These are phyloP conservation scores for Vesta saturnalis DNA, from an alignment of 2,888 invertebrate species.

Conservation along the genomic window DNA sequence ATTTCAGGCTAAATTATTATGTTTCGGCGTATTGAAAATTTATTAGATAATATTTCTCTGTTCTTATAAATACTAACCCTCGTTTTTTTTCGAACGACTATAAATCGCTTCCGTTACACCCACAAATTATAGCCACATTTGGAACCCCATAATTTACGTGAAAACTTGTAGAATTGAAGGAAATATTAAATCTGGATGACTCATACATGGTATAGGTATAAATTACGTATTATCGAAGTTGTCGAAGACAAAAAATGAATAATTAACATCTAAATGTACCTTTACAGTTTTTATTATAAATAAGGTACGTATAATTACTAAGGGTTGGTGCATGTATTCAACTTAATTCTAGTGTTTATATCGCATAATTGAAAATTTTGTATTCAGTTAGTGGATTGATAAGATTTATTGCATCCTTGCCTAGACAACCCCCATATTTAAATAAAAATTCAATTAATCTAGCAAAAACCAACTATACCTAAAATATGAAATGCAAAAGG, in stretches of 20 bases:
- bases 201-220: conserved; percentile 22
- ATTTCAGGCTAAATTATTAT: conserved; percentile 16
- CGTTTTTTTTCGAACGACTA: conserved; percentile 18
- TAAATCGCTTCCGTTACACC: conserved; percentile 35
- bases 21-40: conserved; percentile 22
- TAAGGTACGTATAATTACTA: neutral
- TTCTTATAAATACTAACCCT: conserved; percentile 16
- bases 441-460: neutral
- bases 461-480: too few relatives aligned
- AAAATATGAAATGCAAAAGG: too few relatives aligned
- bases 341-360: neutral
- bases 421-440: neutral
- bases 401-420: neutral
- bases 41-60: conserved; percentile 31
- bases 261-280: conserved; percentile 26
- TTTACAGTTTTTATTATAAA: neutral
- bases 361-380: conserved; percentile 4
- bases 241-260: conserved; percentile 25
- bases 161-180: conserved; percentile 32
- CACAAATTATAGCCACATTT: conserved; percentile 36
- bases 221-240: conserved; percentile 25
- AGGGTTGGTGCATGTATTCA: neutral
- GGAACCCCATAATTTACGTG: conserved; percentile 35
- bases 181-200: conserved; percentile 33
- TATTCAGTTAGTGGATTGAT: neutral